Percentiles rank a stretch among this genome's conserved stretches.
Evolutionary conservation across 2,888 invertebrate genomes (phyloP).

Genomic region (Phortica okadai): DNA sequence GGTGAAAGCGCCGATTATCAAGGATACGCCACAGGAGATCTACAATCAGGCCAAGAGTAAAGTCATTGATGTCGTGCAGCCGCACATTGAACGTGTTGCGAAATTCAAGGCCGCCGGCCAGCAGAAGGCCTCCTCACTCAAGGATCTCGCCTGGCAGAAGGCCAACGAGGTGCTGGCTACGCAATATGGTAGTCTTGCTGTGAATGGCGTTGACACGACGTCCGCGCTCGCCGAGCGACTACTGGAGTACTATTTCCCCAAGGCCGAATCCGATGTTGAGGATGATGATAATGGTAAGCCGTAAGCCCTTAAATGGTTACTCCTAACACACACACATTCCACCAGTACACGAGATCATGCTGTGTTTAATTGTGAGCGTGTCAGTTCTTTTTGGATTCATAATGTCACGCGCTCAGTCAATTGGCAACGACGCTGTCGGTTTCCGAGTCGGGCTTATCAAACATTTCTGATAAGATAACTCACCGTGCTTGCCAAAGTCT

Average conservation of each 20-base stretch:
- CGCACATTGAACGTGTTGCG: constrained; percentile 77
- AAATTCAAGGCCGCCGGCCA: constrained; percentile 75
- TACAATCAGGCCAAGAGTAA: constrained; percentile 79
- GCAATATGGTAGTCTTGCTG: constrained; percentile 82
- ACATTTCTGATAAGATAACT: no score
- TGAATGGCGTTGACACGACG: constrained; percentile 82
- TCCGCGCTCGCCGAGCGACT: constrained; percentile 84
- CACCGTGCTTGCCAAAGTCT: no score
- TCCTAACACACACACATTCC: no score
- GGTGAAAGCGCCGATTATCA: constrained; percentile 82
- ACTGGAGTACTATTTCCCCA: constrained; percentile 85
- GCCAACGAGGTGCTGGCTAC: constrained; percentile 84
- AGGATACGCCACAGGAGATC: constrained; percentile 81
- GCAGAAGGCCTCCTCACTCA: constrained; percentile 81
- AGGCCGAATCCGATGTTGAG: constrained; percentile 79
- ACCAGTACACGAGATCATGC: no score
- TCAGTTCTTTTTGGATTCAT: no score
- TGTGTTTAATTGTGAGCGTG: no score
- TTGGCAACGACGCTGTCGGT: no score
- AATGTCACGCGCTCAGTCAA: no score
- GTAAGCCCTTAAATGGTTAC: background rate
- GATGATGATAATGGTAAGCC: constrained; percentile 77
- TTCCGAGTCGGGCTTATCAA: no score
- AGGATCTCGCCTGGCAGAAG: constrained; percentile 84
- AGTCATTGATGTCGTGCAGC: constrained; percentile 79